phyloP scores from a whole-genome alignment of 2,113 vertebrate genomes.

The Grammomys dolichurus region DNA sequence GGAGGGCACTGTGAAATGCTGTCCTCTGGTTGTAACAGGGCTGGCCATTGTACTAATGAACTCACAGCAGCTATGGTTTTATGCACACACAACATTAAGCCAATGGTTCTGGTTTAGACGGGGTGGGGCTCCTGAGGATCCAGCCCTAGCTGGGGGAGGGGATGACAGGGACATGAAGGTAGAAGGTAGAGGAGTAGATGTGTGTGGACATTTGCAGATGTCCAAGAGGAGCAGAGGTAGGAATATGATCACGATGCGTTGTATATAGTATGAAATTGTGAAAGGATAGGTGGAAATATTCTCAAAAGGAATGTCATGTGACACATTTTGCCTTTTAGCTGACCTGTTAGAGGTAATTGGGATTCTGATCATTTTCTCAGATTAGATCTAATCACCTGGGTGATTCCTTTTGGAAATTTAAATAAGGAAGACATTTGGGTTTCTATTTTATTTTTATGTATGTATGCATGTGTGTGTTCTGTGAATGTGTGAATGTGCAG shows the following conservation, averaged over 20 bases:
- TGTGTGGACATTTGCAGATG: background rate
- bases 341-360: background rate
- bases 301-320: background rate
- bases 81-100: background rate
- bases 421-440: constrained; percentile 4
- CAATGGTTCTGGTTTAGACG: background rate
- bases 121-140: background rate
- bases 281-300: no score
- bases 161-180: background rate
- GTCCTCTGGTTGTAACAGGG: background rate
- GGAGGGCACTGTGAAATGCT: background rate
- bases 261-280: background rate
- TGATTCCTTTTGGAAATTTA: constrained; percentile 29
- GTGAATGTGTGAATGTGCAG: background rate
- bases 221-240: background rate
- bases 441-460: background rate
- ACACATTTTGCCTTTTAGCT: background rate
- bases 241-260: background rate
- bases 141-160: background rate
- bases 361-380: constrained; percentile 44
- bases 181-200: background rate
- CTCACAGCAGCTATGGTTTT: background rate
- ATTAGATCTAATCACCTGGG: background rate
- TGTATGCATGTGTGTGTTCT: background rate
- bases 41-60: no score